phyloP scores from a whole-genome alignment of 2,113 vertebrate genomes.

The Rattus rattus region DNA sequence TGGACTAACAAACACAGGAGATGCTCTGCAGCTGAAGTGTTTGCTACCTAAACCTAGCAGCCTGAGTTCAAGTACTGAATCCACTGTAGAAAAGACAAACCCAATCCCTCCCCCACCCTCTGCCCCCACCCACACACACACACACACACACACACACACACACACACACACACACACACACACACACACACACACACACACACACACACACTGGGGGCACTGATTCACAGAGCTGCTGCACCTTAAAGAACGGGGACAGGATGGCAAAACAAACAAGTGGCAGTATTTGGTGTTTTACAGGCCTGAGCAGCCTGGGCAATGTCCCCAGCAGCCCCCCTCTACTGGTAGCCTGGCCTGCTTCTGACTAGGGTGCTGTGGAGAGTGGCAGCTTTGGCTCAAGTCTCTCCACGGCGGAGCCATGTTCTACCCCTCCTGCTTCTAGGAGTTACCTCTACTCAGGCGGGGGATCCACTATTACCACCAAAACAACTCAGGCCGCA shows the following conservation, averaged over 20 bases:
- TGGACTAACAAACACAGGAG: neutral
- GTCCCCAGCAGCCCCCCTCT: too few relatives aligned
- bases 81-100: too few relatives aligned
- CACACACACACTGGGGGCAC: neutral
- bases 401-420: neutral
- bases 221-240: neutral
- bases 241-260: neutral
- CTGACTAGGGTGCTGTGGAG: neutral
- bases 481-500: accelerated
- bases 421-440: neutral
- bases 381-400: neutral
- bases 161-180: too few relatives aligned
- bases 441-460: neutral
- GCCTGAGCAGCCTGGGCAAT: too few relatives aligned
- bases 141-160: too few relatives aligned
- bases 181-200: too few relatives aligned
- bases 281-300: too few relatives aligned
- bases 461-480: neutral
- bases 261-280: neutral
- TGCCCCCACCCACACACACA: too few relatives aligned
- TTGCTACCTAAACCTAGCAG: neutral
- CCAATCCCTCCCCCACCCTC: neutral
- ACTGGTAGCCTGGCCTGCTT: neutral
- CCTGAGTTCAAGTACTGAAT: neutral
- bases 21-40: neutral